These are phyloP conservation scores for Tetramorium simillimum DNA, from an alignment of 1,140 invertebrate species.

Conservation along the genomic window DNA sequence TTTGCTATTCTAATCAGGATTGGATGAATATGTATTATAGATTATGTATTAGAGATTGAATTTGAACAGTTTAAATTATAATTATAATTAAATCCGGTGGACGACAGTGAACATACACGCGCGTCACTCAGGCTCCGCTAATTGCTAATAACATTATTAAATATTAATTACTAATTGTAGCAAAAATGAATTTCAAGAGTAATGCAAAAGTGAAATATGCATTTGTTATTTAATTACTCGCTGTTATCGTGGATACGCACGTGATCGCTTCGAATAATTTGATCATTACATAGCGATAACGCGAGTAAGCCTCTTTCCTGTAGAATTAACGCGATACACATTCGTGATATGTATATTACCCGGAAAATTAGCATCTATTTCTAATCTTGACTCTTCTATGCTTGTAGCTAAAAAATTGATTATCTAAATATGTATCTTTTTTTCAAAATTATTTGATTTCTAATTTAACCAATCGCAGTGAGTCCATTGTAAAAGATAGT, in stretches of 20 bases:
- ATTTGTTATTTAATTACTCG: background rate
- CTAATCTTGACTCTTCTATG: background rate
- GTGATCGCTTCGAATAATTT: background rate
- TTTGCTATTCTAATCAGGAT: background rate
- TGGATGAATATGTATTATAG: background rate
- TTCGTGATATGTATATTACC: background rate
- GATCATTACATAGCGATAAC: slow-evolving; percentile 4
- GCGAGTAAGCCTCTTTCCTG: background rate
- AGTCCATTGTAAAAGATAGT: background rate
- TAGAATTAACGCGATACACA: background rate
- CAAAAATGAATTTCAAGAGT: background rate
- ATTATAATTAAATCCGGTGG: background rate
- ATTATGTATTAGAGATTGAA: background rate
- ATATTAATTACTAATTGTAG: background rate
- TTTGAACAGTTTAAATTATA: background rate
- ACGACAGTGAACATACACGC: background rate
- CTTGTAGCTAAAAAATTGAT: background rate
- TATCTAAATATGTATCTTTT: background rate
- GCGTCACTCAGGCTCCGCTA: background rate
- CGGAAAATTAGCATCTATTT: background rate
- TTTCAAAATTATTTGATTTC: background rate
- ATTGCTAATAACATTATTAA: background rate
- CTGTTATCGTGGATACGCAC: background rate
- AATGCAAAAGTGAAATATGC: background rate
- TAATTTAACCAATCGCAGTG: background rate